These are phyloP conservation scores for Eumerus sabulonum DNA, from an alignment of 2,888 invertebrate genomes.

Conservation along the genomic window DNA sequence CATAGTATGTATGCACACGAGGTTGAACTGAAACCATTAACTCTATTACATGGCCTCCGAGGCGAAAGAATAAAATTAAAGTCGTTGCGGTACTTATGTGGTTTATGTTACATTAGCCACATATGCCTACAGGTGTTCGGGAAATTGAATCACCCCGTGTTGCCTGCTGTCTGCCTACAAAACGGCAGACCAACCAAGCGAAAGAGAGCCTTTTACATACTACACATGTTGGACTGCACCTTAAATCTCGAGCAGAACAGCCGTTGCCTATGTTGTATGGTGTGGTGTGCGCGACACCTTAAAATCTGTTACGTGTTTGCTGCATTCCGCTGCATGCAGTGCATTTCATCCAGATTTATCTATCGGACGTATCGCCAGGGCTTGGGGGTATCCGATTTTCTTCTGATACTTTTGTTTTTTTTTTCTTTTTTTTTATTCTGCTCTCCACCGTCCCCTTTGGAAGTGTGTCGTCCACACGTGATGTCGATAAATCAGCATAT, in stretches of 20 bases:
- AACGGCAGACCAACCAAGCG: slow-evolving; percentile 1
- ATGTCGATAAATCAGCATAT: slow-evolving; percentile 63
- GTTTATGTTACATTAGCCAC: slow-evolving; percentile 69
- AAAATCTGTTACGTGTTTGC: slow-evolving; percentile 20
- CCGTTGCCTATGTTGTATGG: neutral
- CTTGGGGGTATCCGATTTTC: slow-evolving; percentile 58
- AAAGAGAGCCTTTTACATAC: too few relatives aligned
- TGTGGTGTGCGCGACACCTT: slow-evolving; percentile 54
- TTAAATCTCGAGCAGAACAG: slow-evolving; percentile 26
- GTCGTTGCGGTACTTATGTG: slow-evolving; percentile 65
- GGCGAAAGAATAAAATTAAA: slow-evolving; percentile 67
- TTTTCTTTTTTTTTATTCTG: slow-evolving; percentile 1
- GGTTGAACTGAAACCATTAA: slow-evolving; percentile 57
- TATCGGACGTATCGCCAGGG: slow-evolving; percentile 35
- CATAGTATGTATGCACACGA: neutral
- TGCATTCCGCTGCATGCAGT: slow-evolving; percentile 61
- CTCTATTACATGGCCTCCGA: slow-evolving; percentile 59
- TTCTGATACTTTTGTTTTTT: too few relatives aligned
- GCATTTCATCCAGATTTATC: slow-evolving; percentile 65
- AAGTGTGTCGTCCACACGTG: slow-evolving; percentile 69
- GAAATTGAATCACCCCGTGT: slow-evolving; percentile 64
- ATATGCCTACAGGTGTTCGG: slow-evolving; percentile 68
- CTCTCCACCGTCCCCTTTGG: slow-evolving; percentile 49
- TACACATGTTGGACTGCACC: slow-evolving; percentile 48
- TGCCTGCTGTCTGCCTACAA: slow-evolving; percentile 18